Evolutionary conservation across 2,113 vertebrate species (phyloP), one percentile per base, ranked within the genome.

Genomic region (Eclectus roratus): DNA sequence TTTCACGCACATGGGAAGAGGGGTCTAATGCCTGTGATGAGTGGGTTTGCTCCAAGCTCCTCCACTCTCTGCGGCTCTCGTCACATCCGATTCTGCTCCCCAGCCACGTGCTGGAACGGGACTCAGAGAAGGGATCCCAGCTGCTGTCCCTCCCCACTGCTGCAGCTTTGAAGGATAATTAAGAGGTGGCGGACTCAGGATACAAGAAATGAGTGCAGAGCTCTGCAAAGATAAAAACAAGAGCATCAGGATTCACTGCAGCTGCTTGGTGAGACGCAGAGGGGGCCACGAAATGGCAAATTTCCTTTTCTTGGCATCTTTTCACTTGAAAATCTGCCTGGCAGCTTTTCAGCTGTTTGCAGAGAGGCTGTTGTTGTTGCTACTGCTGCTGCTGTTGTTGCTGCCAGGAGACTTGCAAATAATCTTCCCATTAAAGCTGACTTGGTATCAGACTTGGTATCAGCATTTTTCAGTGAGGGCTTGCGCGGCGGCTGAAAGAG

Each of bases 301-400:
- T 60, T 88, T 66, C 71, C 78, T 89, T 95, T 95, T 43, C 81
- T 70, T 92, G 94, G 88, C 96, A 61, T 80, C 93, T 97, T 94
- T 92, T 85, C 94, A 76, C 84, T 97, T 2, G 19, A 80, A 79
- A 84, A 93, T 80, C 85, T 66, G 94, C 85, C 94, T 95, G 95
- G 97, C 94, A 95, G 97, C 85, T 73, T 85, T 79, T 95, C 96
- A 93, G 88, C 77, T 91, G 80, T 46, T 91, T 60, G 93, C 91
- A 89, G 80, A 55, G 93, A 80, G 76, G 29, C 7, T 56, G 92
- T 68, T 88, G 79, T n/a, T 63, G 58, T 58, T 93, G 58, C 37
- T 69, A 29, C 4, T 35, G 84, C 70, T 47, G 82, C 72, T 63
- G 79, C 56, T 53, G 87, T 6, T n/a, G 76, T 37, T 28, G 68